Percentiles rank a stretch among this genome's conserved stretches.
Evolutionary conservation across 2,113 vertebrate species (phyloP).

Genomic region (Gobius niger): DNA sequence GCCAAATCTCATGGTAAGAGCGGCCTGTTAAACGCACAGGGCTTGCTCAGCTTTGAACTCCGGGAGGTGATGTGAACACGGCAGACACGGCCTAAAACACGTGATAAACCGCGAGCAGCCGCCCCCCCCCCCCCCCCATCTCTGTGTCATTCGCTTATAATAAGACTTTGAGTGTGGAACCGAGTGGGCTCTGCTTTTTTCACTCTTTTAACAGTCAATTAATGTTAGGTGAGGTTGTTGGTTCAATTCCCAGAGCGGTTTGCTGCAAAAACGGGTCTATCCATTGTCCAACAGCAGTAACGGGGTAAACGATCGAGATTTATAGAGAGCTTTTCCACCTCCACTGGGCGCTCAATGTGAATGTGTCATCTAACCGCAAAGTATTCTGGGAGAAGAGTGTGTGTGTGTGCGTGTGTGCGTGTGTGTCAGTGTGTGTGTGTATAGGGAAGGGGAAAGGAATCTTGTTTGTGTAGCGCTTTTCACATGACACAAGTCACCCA

Average conservation of each 20-base stretch:
- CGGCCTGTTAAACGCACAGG: constrained; percentile 32
- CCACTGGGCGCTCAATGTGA: too few relatives aligned
- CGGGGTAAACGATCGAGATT: too few relatives aligned
- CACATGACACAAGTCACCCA: too few relatives aligned
- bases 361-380: too few relatives aligned
- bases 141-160: constrained; percentile 9
- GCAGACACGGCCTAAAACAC: constrained; percentile 29
- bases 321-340: too few relatives aligned
- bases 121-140: neutral
- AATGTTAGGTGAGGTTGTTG: neutral
- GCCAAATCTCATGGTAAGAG: constrained; percentile 48
- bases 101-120: constrained; percentile 24
- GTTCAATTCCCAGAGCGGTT: neutral
- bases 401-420: too few relatives aligned
- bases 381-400: too few relatives aligned
- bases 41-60: constrained; percentile 28
- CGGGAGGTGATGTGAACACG: constrained; percentile 8
- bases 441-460: too few relatives aligned
- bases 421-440: too few relatives aligned
- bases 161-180: neutral
- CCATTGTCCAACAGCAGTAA: neutral
- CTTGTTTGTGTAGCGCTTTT: too few relatives aligned
- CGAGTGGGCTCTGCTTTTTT: neutral
- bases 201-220: neutral
- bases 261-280: neutral